Evolutionary conservation across 2,888 invertebrate species (phyloP), one percentile per base, ranked within the genome.

Genomic region (Melinaea marsaeus): DNA sequence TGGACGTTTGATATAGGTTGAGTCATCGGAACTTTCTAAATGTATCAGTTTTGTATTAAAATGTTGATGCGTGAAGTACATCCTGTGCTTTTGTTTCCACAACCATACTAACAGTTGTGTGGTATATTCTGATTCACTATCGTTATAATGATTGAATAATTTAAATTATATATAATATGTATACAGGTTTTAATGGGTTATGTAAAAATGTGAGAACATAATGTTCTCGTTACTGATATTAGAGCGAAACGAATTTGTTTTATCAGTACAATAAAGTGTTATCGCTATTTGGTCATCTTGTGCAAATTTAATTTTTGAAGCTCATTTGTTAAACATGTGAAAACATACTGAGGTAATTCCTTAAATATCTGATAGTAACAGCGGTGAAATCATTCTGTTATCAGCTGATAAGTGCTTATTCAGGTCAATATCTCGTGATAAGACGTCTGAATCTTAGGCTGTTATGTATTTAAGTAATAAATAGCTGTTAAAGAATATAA

Each of bases 391-490:
- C 61, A 63, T 62, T 37, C 61, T 46, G 37, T 66, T 72, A 74
- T 84, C 86, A 83, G 61, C 6, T 75, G 87, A 88, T 88, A 86
- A 85, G 68, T 75, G 78, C 76, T 77, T 81, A 88, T 85, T 85
- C 78, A 86, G 87, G 88, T 88, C 87, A 87, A 83, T 85, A 88
- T 86, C 85, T 86, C 64, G 65, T 74, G 86, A 88, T 86, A 86
- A 75, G 69, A 72, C 59, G 67, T 71, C 69, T 74, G 76, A 69
- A 69, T 67, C 68, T 69, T 66, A 64, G 60, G 46, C 47, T 57
- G 60, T 62, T 59, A 58, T 60, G 61, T 61, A 59, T 54, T 55
- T 45, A 37, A 58, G 55, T 35, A 61, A 57, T 55, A 57, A 42
- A 58, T 57, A 63, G 60, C 58, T 61, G 42, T 58, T 58, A 13